Evolutionary conservation across 2,888 invertebrate genomes (phyloP), one percentile per base, ranked within the genome.

Genomic region (Macrosiphum euphorbiae): DNA sequence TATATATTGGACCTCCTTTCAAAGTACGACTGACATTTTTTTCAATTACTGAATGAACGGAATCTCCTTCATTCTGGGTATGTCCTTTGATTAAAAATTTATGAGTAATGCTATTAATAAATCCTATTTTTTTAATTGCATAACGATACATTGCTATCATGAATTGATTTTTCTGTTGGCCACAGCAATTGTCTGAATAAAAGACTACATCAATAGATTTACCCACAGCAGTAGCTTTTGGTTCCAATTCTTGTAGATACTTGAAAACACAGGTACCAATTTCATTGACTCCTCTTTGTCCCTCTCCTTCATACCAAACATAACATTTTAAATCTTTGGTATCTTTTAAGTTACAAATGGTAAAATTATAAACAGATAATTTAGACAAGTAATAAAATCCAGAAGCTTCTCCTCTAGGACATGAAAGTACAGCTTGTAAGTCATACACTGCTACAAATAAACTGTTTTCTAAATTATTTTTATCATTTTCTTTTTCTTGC

Each of bases 141-240:
- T 94, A 94, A 24, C 92, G 35, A 92, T 95, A 95, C 91, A 95
- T 78, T 35, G 94, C 58, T 89, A 95, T 85, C 67, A 95, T 67
- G 87, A 94, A 95, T 78, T 94, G 94, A 94, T 95, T 95, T 90
- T 94, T 92, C 90, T 95, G 95, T 94, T 95, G 95, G 24, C 95
- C 95, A 44, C 93, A 92, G 90, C 95, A 95, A 52, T 95, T 95
- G 89, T 95, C 95, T 24, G 95, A 95, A 93, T 95, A 95, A 58
- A 95, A 95, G 13, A 94, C 78, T 28, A 94, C 85, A 47, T 92
- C 87, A 28, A 91, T 61, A 16, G 87, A n/a, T 26, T 86, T 67
- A 61, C 28, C n/a, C 13, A 47, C 13, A 61, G 35, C 87, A 24
- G 24, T 26, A 28, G 24, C 86, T 52, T n/a, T 85, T 13, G 41